These are phyloP conservation scores for Drosophila sordidapex DNA, from an alignment of 2,888 invertebrate species.

Conservation along the genomic window DNA sequence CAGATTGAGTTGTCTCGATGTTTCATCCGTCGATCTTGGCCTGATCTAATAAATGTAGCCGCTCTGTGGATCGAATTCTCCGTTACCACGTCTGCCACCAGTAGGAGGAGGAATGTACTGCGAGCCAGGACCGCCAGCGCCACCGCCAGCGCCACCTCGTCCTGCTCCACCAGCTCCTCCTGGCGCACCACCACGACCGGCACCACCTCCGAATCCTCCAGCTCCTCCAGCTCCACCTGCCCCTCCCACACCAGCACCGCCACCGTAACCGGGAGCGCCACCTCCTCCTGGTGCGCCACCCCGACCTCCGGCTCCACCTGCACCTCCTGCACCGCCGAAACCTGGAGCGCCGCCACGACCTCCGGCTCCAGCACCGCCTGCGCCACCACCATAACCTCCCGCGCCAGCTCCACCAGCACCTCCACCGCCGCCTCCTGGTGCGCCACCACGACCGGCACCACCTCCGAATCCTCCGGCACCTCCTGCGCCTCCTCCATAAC, in stretches of 20 bases:
- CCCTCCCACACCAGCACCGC: slow-evolving; percentile 24
- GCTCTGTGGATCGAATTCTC: slow-evolving; percentile 85
- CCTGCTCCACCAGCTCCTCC: slow-evolving; percentile 30
- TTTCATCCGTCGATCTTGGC: slow-evolving; percentile 40
- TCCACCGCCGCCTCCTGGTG: slow-evolving; percentile 29
- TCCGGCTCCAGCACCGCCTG: slow-evolving; percentile 47
- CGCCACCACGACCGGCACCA: slow-evolving; percentile 34
- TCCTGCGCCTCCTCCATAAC: slow-evolving; percentile 18
- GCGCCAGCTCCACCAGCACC: slow-evolving; percentile 17
- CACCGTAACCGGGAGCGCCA: slow-evolving; percentile 10
- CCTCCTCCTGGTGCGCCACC: slow-evolving; percentile 41
- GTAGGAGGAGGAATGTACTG: slow-evolving; percentile 65
- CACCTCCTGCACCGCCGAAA: slow-evolving; percentile 52
- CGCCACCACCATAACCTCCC: slow-evolving; percentile 31
- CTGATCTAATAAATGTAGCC: slow-evolving; percentile 85
- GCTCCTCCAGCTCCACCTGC: slow-evolving; percentile 12
- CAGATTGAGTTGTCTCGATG: slow-evolving; percentile 65
- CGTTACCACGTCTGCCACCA: slow-evolving; percentile 82
- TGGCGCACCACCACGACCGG: slow-evolving; percentile 36
- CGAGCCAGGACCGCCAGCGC: slow-evolving; percentile 64
- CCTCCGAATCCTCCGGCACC: neutral
- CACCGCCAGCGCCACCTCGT: slow-evolving; percentile 20
- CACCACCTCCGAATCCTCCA: slow-evolving; percentile 34
- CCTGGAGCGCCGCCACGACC: slow-evolving; percentile 55
- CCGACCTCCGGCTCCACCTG: slow-evolving; percentile 81